Evolutionary conservation across 2,888 invertebrate genomes (phyloP).

Genomic region (Pasiphila rectangulata): DNA sequence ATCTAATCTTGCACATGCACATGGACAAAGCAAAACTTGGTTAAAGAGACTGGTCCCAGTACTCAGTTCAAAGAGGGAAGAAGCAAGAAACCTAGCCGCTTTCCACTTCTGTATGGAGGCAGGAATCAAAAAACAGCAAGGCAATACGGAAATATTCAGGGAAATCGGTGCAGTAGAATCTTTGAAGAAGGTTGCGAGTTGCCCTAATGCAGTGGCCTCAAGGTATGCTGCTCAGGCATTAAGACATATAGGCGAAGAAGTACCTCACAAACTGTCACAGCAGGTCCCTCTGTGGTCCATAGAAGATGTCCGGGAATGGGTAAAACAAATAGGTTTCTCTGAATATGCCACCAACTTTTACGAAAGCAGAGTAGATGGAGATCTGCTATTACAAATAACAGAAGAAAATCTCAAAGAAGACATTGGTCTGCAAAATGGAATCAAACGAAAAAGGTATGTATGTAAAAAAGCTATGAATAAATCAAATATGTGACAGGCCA

Average conservation of each 20-base stretch:
- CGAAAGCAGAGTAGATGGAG: conserved; percentile 97
- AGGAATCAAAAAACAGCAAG: conserved; percentile 96
- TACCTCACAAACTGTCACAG: conserved; percentile 98
- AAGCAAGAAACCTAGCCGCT: conserved; percentile 97
- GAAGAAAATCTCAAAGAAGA: conserved; percentile 96
- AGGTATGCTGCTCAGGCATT: conserved; percentile 97
- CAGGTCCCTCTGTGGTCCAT: conserved; percentile 99
- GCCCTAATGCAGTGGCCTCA: conserved; percentile 98
- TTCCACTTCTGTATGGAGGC: conserved; percentile 99
- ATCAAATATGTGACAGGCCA: too few relatives aligned
- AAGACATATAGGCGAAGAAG: conserved; percentile 95
- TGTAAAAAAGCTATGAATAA: too few relatives aligned
- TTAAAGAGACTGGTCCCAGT: conserved; percentile 95
- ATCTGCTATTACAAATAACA: conserved; percentile 93
- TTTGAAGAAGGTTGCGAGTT: conserved; percentile 96
- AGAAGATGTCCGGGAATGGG: conserved; percentile 98
- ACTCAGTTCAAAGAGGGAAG: conserved; percentile 95
- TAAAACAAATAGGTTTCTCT: conserved; percentile 97
- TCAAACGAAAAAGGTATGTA: conserved; percentile 89
- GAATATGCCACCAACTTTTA: conserved; percentile 91
- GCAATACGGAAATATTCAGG: conserved; percentile 93
- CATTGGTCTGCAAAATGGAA: conserved; percentile 95
- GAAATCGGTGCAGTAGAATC: conserved; percentile 98
- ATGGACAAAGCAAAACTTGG: conserved; percentile 98
- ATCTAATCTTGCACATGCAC: conserved; percentile 94